Evolutionary conservation across 2,113 vertebrate species (phyloP).

Genomic region (Columba janthina): DNA sequence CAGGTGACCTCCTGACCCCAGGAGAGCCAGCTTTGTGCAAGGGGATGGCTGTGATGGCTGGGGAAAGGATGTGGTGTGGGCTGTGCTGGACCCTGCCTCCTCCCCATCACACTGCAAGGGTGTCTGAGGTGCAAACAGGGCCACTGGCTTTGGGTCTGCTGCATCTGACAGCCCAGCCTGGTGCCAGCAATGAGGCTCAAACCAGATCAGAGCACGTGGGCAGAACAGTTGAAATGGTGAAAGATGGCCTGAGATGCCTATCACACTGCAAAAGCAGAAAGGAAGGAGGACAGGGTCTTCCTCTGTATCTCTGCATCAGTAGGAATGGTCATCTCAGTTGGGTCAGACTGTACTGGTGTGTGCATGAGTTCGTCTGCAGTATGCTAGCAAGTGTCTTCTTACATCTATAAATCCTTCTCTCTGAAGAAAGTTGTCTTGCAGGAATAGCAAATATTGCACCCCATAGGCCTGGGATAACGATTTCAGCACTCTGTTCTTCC

Average conservation of each 20-base stretch:
- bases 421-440: not conserved
- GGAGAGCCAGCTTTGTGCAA: not conserved
- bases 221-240: not conserved
- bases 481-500: constrained; percentile 4
- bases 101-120: not conserved
- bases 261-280: not conserved
- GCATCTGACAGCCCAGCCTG: not conserved
- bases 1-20: not conserved
- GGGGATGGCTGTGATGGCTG: not conserved
- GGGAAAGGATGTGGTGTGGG: not conserved
- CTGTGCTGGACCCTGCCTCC: not conserved
- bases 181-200: not conserved
- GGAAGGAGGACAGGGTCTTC: not conserved
- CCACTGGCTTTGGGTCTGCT: not conserved
- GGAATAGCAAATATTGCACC: not conserved
- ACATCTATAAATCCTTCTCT: not conserved
- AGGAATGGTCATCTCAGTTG: not conserved
- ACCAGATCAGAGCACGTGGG: not conserved
- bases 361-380: not conserved
- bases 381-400: not conserved
- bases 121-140: not conserved
- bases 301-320: not conserved
- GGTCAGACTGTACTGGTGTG: not conserved
- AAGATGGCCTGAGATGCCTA: not conserved
- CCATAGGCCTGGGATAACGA: not conserved